Evolutionary conservation across 1,140 invertebrate species (phyloP).

Genomic region (Lepidostoma basale): DNA sequence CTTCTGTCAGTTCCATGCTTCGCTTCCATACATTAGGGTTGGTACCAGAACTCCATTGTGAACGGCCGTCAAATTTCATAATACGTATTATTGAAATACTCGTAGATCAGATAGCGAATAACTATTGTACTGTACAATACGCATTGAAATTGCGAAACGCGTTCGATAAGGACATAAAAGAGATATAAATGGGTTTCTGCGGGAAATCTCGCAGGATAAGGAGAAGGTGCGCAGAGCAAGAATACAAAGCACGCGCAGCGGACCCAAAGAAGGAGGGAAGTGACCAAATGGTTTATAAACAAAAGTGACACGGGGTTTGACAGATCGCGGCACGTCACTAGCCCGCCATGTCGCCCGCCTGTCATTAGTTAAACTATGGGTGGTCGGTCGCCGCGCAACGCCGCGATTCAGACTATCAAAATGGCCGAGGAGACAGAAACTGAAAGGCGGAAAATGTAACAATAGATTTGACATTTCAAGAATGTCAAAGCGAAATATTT

Average conservation of each 20-base stretch:
- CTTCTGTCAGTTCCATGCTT: too few relatives aligned
- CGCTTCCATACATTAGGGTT: too few relatives aligned
- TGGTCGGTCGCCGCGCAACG: conserved; percentile 22
- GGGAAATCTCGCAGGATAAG: neutral
- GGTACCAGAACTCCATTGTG: too few relatives aligned
- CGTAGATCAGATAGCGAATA: too few relatives aligned
- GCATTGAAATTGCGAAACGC: neutral
- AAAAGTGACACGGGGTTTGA: conserved; percentile 31
- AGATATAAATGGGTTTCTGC: conserved; percentile 10
- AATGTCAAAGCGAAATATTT: conserved; percentile 13
- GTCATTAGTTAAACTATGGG: conserved; percentile 31
- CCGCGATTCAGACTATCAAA: conserved; percentile 10
- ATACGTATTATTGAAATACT: too few relatives aligned
- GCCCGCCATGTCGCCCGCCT: conserved; percentile 16
- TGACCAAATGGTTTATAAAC: conserved; percentile 15
- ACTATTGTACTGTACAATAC: too few relatives aligned
- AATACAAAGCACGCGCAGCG: neutral
- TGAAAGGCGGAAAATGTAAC: conserved; percentile 25
- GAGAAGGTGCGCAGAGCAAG: neutral
- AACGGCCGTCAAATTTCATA: too few relatives aligned
- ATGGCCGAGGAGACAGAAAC: neutral
- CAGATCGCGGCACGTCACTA: conserved; percentile 23
- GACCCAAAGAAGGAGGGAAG: neutral
- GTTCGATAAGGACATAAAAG: conserved; percentile 17
- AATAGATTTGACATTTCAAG: conserved; percentile 17